A percentile compares a stretch with the other conserved stretches of the same genome.
These are phyloP conservation scores for Troilus luridus DNA, from an alignment of 2,888 invertebrate genomes.

Conservation along the genomic window DNA sequence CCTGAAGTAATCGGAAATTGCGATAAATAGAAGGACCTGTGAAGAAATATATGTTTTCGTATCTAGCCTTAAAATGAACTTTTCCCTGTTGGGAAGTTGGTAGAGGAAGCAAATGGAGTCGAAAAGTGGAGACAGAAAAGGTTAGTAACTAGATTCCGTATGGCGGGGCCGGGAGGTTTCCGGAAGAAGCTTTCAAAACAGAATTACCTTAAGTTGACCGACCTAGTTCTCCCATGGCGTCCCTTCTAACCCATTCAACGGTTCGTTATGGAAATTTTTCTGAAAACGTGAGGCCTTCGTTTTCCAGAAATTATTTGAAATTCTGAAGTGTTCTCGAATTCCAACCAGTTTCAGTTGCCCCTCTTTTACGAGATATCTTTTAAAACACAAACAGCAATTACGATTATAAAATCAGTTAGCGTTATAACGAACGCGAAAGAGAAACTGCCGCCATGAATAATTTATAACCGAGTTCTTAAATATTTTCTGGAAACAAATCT, in stretches of 20 bases:
- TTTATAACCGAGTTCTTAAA: background rate
- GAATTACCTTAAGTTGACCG: conserved; percentile 44
- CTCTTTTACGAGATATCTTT: background rate
- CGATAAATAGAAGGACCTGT: background rate
- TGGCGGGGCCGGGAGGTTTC: conserved; percentile 28
- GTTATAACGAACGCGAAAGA: background rate
- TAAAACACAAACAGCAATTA: conserved; percentile 22
- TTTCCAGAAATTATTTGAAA: conserved; percentile 33
- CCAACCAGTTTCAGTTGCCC: conserved; percentile 17
- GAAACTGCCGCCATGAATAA: background rate
- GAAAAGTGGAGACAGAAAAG: conserved; percentile 35
- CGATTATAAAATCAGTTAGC: background rate
- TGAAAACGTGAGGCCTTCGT: conserved; percentile 11
- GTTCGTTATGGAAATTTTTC: conserved; percentile 39
- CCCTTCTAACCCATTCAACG: background rate
- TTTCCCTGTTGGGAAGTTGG: conserved; percentile 2
- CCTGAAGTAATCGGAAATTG: background rate
- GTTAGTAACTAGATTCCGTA: conserved; percentile 45
- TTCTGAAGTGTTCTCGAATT: background rate
- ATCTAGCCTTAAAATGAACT: background rate
- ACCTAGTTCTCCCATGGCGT: conserved; percentile 34
- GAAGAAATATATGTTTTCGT: background rate
- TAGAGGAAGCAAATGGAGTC: conserved; percentile 32
- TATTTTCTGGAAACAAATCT: background rate
- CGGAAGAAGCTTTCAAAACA: conserved; percentile 42